Base-by-base conservation (phyloP, 2,888 invertebrate genomes). In the Miltochrista miniata region DNA sequence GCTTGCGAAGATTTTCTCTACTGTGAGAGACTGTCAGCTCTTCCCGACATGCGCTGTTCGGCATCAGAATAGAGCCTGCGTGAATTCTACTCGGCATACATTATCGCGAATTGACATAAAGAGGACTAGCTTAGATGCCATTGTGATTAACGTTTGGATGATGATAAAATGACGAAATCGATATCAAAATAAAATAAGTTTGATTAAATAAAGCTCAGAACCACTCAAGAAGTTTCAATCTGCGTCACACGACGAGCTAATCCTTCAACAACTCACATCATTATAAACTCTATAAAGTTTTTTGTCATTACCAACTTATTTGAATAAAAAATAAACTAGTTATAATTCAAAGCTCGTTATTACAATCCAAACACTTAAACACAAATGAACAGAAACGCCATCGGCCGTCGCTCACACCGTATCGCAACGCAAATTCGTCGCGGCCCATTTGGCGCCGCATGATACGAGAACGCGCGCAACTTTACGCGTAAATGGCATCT, bases 371-470 rank as follows among this genome's bases (percentile, higher is more conserved):
- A 33, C 12, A 36, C n/a, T 31, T 31, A 12, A 14, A 29, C 12
- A 7, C 24, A 36, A 4, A 7, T 12, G 12, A 9, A 24, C 18
- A 34, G 43, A 51, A 39, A 40, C 68, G 68, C 55, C 36, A 8
- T 40, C 49, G 64, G 34, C 51, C 37, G 58, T 69, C 57, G 2
- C 56, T 70, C 51, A 67, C 59, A 66, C 69, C 61, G 56, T 7
- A 30, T 13, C 49, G 57, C 46, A 61, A 54, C 42, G n/a, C 14
- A 47, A 52, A 44, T 43, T 48, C 42, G 50, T 45, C 49, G 47
- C 58, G 56, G 54, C 56, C 59, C 68, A 69, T 71, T 71, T 66
- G 59, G 55, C 60, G 53, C 55, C 62, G 54, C 69, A 59, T 65
- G 69, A 67, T 67, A 57, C 60, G 49, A 49, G 56, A 61, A 58